Conservation (phyloP, 2,888 invertebrate species). For the Lumbricus terrestris region DNA sequence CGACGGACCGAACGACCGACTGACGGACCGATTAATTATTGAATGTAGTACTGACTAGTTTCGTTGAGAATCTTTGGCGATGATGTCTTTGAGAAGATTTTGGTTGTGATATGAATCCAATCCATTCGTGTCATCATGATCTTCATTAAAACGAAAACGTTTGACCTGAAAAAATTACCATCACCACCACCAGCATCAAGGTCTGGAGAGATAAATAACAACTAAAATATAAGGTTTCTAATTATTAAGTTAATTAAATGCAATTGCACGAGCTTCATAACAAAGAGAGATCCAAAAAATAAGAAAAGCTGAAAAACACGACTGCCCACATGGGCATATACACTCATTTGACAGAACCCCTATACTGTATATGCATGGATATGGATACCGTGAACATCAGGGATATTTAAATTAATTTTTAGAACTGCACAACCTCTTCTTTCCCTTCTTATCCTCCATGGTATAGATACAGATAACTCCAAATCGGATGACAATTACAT, state of each 20-base stretch:
- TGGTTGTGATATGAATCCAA: not conserved
- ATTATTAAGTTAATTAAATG: not conserved
- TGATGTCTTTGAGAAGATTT: not conserved
- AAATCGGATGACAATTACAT: no score
- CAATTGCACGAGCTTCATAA: not conserved
- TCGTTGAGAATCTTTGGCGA: not conserved
- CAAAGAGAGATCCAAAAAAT: not conserved
- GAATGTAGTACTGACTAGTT: not conserved
- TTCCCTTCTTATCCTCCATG: no score
- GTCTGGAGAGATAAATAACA: no score
- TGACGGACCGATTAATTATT: not conserved
- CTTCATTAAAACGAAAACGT: not conserved
- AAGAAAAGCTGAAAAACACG: not conserved
- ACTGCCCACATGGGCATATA: not conserved
- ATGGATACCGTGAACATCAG: no score
- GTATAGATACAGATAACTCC: no score
- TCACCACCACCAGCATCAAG: not conserved
- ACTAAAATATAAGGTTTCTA: not conserved
- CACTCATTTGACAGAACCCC: not conserved
- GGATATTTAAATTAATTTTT: no score
- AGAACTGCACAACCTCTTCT: no score
- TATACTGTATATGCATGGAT: no score
- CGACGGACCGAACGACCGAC: not conserved
- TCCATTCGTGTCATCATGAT: not conserved
- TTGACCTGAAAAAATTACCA: not conserved